Conservation (phyloP, 2,113 vertebrate genomes). For the Bothrops jararaca region DNA sequence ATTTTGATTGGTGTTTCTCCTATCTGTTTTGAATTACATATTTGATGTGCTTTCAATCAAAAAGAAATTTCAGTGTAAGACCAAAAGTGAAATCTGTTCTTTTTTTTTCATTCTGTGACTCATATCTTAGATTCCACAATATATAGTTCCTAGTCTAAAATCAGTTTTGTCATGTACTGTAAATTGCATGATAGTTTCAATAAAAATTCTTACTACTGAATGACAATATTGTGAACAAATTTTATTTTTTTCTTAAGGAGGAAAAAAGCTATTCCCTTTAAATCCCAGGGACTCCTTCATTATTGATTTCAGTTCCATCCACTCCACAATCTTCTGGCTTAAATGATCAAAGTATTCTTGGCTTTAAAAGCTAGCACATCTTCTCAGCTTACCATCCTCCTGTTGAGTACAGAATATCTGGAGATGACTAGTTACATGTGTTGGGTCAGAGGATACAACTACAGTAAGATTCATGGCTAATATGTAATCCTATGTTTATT, state of each 20-base stretch:
- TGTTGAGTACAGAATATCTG: background rate
- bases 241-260: background rate
- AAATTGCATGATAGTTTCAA: background rate
- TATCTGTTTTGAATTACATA: background rate
- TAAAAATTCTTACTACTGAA: background rate
- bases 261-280: background rate
- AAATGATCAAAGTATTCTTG: slow-evolving; percentile 4
- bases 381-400: background rate
- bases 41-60: background rate
- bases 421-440: background rate
- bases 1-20: no score
- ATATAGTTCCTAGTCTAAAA: background rate
- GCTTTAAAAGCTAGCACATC: background rate
- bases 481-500: background rate
- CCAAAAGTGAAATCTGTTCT: background rate
- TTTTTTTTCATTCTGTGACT: background rate
- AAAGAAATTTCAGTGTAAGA: background rate
- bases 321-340: background rate
- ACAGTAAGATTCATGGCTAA: background rate
- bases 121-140: background rate
- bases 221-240: background rate
- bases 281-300: background rate
- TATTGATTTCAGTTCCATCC: background rate
- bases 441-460: background rate
- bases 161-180: background rate